Conservation (phyloP, 2,113 vertebrate genomes). For the Cyrtonyx montezumae region DNA sequence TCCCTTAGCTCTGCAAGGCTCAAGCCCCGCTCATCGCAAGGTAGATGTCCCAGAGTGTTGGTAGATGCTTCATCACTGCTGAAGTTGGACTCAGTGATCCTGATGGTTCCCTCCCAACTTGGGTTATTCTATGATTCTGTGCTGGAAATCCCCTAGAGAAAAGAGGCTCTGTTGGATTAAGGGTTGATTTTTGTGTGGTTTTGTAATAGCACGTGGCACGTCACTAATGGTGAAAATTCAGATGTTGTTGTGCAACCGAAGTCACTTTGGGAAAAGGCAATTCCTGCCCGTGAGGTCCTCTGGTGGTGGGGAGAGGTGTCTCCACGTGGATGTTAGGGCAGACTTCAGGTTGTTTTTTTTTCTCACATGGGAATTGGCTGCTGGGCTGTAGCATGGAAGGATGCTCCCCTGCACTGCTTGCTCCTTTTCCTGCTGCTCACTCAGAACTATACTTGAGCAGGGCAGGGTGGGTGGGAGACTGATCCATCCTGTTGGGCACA, state of each 20-base stretch:
- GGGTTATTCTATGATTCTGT: background rate
- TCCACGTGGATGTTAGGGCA: background rate
- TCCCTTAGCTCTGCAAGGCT: background rate
- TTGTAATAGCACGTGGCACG: background rate
- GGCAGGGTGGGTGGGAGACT: background rate
- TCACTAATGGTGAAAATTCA: background rate
- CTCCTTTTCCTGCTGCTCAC: fast-evolving
- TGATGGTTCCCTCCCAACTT: too few species aligned
- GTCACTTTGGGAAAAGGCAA: background rate
- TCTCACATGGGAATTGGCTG: background rate
- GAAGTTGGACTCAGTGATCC: too few species aligned
- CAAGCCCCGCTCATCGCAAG: background rate
- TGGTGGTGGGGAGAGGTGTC: background rate
- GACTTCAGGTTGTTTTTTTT: background rate
- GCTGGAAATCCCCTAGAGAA: background rate
- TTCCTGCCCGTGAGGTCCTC: background rate
- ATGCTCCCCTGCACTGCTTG: background rate
- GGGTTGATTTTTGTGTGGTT: background rate
- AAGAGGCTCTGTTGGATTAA: background rate
- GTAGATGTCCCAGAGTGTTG: fast-evolving
- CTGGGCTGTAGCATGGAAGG: background rate
- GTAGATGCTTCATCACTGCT: background rate
- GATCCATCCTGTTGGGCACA: fast-evolving
- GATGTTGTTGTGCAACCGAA: background rate
- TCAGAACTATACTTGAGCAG: background rate